These are phyloP conservation scores for Dioctria linearis DNA, from an alignment of 2,888 invertebrate genomes.

Conservation along the genomic window DNA sequence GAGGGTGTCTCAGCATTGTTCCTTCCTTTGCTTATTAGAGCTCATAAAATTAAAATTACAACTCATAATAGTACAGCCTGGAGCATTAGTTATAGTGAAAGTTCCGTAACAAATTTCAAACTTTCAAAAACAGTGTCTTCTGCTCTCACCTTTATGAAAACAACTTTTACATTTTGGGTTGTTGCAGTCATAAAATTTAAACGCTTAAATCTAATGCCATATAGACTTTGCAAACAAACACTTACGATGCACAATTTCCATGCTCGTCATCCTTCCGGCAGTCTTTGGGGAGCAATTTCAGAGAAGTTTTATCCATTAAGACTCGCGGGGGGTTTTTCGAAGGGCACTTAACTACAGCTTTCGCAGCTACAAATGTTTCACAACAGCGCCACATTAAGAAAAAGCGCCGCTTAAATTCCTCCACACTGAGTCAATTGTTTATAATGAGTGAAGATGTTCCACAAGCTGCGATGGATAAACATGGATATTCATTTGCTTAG, in stretches of 20 bases:
- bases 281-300: not conserved
- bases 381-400: constrained; percentile 36
- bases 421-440: constrained; percentile 37
- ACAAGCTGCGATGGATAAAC: constrained; percentile 1
- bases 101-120: not conserved
- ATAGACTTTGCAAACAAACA: constrained; percentile 2
- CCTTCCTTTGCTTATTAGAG: not conserved
- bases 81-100: not conserved
- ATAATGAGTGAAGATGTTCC: constrained; percentile 27
- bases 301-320: constrained; percentile 31
- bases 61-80: not conserved
- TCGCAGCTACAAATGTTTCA: constrained; percentile 19
- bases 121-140: not conserved
- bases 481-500: not conserved
- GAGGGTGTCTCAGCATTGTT: not conserved
- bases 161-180: not conserved
- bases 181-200: not conserved
- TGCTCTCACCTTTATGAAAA: not conserved
- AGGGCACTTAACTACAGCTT: constrained; percentile 25
- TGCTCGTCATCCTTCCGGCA: not conserved
- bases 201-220: not conserved
- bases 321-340: constrained; percentile 11
- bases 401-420: constrained; percentile 25
- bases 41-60: not conserved
- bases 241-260: constrained; percentile 16